Base-by-base conservation (phyloP, 1,140 invertebrate genomes). In the Diuraphis noxia region DNA sequence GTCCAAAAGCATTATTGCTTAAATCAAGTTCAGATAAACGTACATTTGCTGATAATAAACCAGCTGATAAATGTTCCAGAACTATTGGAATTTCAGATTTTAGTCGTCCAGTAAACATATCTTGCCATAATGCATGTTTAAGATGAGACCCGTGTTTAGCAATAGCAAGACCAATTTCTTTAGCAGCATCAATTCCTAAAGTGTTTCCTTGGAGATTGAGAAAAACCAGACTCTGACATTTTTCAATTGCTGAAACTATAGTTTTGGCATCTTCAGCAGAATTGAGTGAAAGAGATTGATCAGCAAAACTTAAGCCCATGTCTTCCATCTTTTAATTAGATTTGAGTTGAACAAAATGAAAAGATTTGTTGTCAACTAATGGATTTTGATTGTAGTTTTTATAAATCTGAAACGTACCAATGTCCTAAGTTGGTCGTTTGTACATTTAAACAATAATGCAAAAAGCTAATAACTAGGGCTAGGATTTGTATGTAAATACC, bases 1-100 rank as follows among this genome's bases (percentile, higher is more conserved):
- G 98, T 10, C 99, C 99, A 93, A 99, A 97, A 0, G 99, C 99
- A 95, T 99, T 99, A 94, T 99, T 99, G 94, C 98, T 99, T 1
- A 99, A 95, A 93, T 99, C 98, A 21, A 99, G 94, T 92, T 98
- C 97, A 0, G 96, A 95, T 0, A 99, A 94, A 8, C 96, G 94
- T 5, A 97, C 97, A 6, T 96, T 95, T 0, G 98, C 97, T 21
- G 93, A 93, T 88, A 98, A 97, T 85, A 99, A 95, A 10, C 97
- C 98, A 92, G 95, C 95, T 10, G 98, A 97, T 4, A 99, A 94
- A 92, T 95, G 95, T 94, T 97, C 96, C 93, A 99, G 94, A 41
- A 98, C 98, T 92, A 96, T 94, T 10, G 99, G 99, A 93, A 99
- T 99, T 95, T 99, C 99, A 34, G 96, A 95, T 94, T 99, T 99